Base-by-base conservation (phyloP, 1,140 invertebrate species). In the Tribolium madens region DNA sequence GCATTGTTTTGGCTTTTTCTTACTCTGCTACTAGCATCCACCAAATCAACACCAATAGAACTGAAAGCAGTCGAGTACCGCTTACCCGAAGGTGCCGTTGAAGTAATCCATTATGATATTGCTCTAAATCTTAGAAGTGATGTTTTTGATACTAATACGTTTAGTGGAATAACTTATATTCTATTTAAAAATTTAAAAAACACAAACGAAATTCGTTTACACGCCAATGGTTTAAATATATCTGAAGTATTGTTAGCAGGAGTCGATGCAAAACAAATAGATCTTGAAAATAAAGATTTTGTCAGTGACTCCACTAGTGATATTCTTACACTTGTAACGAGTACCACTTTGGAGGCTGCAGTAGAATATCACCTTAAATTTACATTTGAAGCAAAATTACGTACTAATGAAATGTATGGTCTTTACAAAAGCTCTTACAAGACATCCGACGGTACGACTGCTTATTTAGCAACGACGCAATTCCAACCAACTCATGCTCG, bases 401-500 rank as follows among this genome's bases (percentile, higher is more conserved):
- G n/a, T 52, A 36, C 26, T 69, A 81, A 87, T 9, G 89, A 89
- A 74, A 87, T 91, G 84, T 87, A 87, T 26, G 94, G 94, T 50
- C 95, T 96, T 84, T 96, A 96, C 82, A 90, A 90, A 69, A 94
- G 92, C 83, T 91, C 86, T 31, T 96, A 95, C 79, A 85, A 85
- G 3, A 84, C 89, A 42, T 68, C 12, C 5, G 9, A 83, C 2
- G 84, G 84, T 60, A 70, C 82, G 36, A 87, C 78, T 21, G 86
- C 84, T 87, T 89, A 82, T 89, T 82, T 92, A 76, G 90, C 87
- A 0, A 89, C 90, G 0, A 95, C 94, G 0, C 94, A 96, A 79
- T 95, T 97, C 80, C 89, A 96, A 83, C 91, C 93, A 0, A 89
- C 90, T 10, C 89, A 92, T 78, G 95, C 95, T 0, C 88, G 95